These are phyloP conservation scores for Alligator sinensis DNA, from an alignment of 2,113 vertebrate species.

Conservation along the genomic window DNA sequence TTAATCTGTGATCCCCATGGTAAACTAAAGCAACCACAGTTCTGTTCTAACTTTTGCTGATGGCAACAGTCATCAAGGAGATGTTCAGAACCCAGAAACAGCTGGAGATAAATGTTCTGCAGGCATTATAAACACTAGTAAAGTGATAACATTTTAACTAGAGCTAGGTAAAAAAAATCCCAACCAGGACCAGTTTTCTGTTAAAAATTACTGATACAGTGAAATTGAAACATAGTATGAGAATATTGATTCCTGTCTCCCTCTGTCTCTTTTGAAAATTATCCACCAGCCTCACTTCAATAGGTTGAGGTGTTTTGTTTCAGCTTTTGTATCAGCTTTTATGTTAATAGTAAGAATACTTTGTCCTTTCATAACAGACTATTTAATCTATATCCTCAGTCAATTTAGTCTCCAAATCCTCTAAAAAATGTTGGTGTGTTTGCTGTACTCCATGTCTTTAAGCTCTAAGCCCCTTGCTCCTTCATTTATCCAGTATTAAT, in stretches of 20 bases:
- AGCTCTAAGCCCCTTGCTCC: not conserved
- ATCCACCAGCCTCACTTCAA: not conserved
- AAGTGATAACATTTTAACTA: not conserved
- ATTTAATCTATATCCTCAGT: not conserved
- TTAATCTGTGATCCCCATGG: too few relatives aligned
- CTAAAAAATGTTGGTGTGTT: not conserved
- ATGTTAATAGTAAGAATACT: not conserved
- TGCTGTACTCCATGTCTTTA: not conserved
- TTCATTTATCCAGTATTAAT: not conserved
- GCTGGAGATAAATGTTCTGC: not conserved
- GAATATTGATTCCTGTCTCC: not conserved
- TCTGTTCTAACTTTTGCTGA: too few relatives aligned
- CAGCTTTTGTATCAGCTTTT: not conserved
- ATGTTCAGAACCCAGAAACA: not conserved
- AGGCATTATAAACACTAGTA: not conserved
- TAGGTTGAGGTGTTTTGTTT: not conserved
- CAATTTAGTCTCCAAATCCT: not conserved
- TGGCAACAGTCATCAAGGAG: not conserved
- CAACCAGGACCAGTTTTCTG: not conserved
- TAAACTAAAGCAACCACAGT: too few relatives aligned
- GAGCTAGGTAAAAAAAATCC: not conserved
- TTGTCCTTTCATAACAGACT: not conserved
- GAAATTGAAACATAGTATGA: not conserved
- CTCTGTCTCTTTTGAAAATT: not conserved
- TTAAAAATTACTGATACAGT: not conserved